Percentiles rank a stretch among this genome's conserved stretches.
Evolutionary conservation across 2,797 vertebrate genomes (phyloP).

Genomic region (Brotula barbata): DNA sequence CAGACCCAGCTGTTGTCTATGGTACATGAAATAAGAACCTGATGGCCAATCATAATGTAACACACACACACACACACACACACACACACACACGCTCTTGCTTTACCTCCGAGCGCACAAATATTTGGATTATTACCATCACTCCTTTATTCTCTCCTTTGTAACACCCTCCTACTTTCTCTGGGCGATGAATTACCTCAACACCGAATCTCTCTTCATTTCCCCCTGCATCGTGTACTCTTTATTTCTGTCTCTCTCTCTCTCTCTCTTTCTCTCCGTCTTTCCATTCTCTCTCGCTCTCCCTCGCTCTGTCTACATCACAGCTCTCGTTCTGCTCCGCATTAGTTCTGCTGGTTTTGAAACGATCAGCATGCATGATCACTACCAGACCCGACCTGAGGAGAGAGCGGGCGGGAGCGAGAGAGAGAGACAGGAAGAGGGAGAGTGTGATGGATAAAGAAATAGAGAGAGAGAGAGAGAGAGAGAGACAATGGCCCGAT

Average conservation of each 20-base stretch:
- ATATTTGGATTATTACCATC: constrained; percentile 63
- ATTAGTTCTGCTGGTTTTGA: constrained; percentile 81
- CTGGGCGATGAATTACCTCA: constrained; percentile 62
- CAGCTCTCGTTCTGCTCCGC: constrained; percentile 67
- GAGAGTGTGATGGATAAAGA: neutral
- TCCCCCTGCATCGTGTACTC: constrained; percentile 31
- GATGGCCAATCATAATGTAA: constrained; percentile 56
- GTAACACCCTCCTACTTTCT: constrained; percentile 54
- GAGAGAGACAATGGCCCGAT: too few relatives aligned
- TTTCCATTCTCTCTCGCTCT: constrained; percentile 29
- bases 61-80: constrained; percentile 24
- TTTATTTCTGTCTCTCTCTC: constrained; percentile 32
- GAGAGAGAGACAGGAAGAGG: neutral
- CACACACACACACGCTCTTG: constrained; percentile 24
- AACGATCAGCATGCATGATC: constrained; percentile 74
- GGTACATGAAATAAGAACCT: constrained; percentile 60
- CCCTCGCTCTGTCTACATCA: constrained; percentile 48
- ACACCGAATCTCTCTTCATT: constrained; percentile 48
- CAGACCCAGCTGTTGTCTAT: constrained; percentile 51
- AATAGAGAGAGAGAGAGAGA: constrained; percentile 6
- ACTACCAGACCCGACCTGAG: constrained; percentile 68
- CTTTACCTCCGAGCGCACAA: constrained; percentile 53
- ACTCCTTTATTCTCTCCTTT: constrained; percentile 53
- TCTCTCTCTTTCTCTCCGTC: constrained; percentile 3
- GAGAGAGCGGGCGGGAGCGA: constrained; percentile 25